Evolutionary conservation across 53 echinoderm and acorn worm genomes (phyloP).

Genomic region (Actinopyga echinites): DNA sequence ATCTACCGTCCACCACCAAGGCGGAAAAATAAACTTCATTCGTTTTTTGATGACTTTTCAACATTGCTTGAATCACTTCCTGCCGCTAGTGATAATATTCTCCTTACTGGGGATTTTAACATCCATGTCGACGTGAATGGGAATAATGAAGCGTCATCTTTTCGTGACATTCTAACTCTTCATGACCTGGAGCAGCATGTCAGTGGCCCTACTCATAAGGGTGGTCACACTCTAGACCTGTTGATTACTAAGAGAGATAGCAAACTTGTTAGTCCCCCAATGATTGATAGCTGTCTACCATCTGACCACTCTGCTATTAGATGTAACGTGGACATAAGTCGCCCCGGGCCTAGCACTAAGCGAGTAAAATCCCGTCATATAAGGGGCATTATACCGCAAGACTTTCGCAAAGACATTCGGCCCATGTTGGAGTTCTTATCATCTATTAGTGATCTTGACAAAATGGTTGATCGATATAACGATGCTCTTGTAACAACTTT

Average conservation of each 20-base stretch:
- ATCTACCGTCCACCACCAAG: not conserved
- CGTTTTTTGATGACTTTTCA: not conserved
- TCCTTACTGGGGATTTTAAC: conserved; percentile 15
- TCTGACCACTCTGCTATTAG: conserved; percentile 28
- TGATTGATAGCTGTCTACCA: not conserved
- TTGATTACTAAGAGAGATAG: conserved; percentile 27
- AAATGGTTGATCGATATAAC: not conserved
- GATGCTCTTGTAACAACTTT: not conserved
- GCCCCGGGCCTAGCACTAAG: not conserved
- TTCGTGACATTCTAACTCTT: not conserved
- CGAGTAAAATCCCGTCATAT: too few species aligned
- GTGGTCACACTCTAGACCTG: conserved; percentile 33
- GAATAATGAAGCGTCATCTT: not conserved
- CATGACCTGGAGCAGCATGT: too few species aligned
- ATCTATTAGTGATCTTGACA: not conserved
- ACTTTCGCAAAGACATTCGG: too few species aligned
- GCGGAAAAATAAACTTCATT: too few species aligned
- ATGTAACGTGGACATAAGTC: conserved; percentile 11
- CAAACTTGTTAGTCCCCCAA: not conserved
- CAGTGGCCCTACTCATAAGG: conserved; percentile 14
- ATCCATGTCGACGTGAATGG: not conserved
- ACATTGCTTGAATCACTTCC: not conserved
- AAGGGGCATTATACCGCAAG: too few species aligned
- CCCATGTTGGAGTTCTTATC: too few species aligned
- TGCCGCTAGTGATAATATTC: not conserved